Evolutionary conservation across 2,888 invertebrate species (phyloP).

Genomic region (Drosophila subquinaria): DNA sequence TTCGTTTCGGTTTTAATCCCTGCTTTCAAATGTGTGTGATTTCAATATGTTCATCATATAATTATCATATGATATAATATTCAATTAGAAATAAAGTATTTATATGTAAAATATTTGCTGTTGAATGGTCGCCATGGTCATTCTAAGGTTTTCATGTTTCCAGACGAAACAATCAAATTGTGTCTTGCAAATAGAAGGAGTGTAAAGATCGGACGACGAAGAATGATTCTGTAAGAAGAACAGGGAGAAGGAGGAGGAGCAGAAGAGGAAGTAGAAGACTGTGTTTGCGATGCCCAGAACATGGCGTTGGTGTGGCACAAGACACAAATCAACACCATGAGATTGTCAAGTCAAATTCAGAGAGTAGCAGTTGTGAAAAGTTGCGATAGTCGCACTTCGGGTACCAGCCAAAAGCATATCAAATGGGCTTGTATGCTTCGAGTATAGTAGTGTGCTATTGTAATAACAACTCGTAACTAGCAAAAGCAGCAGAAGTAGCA

Average conservation of each 20-base stretch:
- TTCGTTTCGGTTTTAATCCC: no score
- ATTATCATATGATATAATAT: no score
- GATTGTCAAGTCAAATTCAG: constrained; percentile 73
- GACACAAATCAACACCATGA: constrained; percentile 71
- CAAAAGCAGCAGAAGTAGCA: constrained; percentile 26
- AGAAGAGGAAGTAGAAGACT: constrained; percentile 1
- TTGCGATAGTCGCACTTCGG: constrained; percentile 55
- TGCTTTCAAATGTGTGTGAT: no score
- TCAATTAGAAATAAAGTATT: background rate
- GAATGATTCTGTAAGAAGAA: background rate
- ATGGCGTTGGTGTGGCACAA: constrained; percentile 65
- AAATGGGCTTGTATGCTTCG: constrained; percentile 26
- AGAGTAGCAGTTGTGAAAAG: constrained; percentile 59
- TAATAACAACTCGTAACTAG: constrained; percentile 52
- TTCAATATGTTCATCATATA: background rate
- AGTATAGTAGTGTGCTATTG: constrained; percentile 37
- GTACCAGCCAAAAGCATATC: constrained; percentile 40
- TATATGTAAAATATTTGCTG: background rate
- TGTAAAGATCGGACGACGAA: background rate
- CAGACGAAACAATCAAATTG: constrained; percentile 25
- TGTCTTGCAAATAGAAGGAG: constrained; percentile 1
- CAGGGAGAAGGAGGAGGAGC: background rate
- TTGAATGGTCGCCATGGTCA: constrained; percentile 16
- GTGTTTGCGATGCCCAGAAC: constrained; percentile 46
- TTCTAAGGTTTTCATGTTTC: constrained; percentile 10